phyloP scores from a whole-genome alignment of 2,888 invertebrate genomes.

The Lasioglossum calceatum region DNA sequence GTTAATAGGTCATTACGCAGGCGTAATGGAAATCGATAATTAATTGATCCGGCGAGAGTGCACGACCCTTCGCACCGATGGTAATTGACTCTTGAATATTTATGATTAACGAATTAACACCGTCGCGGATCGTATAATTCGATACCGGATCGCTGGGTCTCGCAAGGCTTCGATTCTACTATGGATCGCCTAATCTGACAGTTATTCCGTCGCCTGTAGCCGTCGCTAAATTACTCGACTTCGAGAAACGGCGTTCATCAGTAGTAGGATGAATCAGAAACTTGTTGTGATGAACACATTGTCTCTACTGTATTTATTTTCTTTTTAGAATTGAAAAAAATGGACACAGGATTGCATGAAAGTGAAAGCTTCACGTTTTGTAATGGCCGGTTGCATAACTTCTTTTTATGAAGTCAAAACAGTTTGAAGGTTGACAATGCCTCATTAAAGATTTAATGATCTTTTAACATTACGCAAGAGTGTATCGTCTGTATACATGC shows the following conservation, averaged over 20 bases:
- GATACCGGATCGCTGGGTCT: conserved; percentile 19
- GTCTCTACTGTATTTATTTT: background rate
- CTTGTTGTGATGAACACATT: background rate
- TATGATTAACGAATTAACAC: conserved; percentile 72
- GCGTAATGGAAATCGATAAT: conserved; percentile 78
- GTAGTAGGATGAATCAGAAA: background rate
- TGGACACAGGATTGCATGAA: background rate
- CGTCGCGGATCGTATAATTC: conserved; percentile 52
- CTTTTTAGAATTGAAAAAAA: background rate
- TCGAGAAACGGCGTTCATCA: background rate
- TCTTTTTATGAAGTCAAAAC: background rate
- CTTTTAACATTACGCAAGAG: background rate
- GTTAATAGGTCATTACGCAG: conserved; percentile 75
- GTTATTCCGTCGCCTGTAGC: conserved; percentile 20
- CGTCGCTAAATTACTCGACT: conserved; percentile 13
- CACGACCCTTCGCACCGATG: conserved; percentile 61
- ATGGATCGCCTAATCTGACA: background rate
- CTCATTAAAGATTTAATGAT: background rate
- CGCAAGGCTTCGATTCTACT: conserved; percentile 18
- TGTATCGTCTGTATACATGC: background rate
- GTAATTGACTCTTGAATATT: conserved; percentile 78
- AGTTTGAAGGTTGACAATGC: background rate
- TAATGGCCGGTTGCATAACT: background rate
- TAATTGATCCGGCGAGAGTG: conserved; percentile 71
- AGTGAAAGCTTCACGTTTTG: background rate